These are phyloP conservation scores for Trichomalopsis sarcophagae DNA, from an alignment of 1,140 invertebrate species.

Conservation along the genomic window DNA sequence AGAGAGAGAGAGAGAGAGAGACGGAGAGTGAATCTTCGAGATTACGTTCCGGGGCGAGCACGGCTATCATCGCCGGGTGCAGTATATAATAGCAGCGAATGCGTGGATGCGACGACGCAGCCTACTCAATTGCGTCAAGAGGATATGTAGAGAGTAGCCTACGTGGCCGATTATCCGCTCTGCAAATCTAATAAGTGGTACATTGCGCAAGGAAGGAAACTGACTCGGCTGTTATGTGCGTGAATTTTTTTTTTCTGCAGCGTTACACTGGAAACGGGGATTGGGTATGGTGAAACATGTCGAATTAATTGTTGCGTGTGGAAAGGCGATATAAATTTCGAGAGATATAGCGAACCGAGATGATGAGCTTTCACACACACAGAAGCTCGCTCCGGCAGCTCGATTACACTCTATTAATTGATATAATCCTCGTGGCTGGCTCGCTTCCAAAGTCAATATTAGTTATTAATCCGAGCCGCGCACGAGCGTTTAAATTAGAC, in stretches of 20 bases:
- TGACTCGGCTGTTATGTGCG: neutral
- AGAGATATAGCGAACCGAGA: neutral
- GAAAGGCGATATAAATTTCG: neutral
- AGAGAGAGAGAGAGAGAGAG: neutral
- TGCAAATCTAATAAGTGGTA: conserved; percentile 1
- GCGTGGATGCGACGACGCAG: conserved; percentile 1
- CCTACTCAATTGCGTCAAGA: conserved; percentile 10
- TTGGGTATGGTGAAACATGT: neutral
- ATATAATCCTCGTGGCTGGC: conserved; percentile 9
- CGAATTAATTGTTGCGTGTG: neutral
- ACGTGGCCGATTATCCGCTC: conserved; percentile 7
- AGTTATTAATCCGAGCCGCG: conserved; percentile 47
- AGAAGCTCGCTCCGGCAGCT: neutral
- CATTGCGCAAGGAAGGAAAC: conserved; percentile 5
- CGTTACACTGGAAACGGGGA: neutral
- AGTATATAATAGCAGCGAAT: neutral
- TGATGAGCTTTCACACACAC: neutral
- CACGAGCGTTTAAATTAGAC: conserved; percentile 46
- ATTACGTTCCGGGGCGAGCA: neutral
- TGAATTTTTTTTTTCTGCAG: neutral
- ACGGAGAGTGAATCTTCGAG: neutral
- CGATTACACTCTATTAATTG: conserved; percentile 50
- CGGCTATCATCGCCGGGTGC: neutral
- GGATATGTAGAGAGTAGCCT: conserved; percentile 2
- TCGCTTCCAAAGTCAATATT: conserved; percentile 45